Evolutionary conservation across 2,888 invertebrate species (phyloP).

Genomic region (Bombylius major): DNA sequence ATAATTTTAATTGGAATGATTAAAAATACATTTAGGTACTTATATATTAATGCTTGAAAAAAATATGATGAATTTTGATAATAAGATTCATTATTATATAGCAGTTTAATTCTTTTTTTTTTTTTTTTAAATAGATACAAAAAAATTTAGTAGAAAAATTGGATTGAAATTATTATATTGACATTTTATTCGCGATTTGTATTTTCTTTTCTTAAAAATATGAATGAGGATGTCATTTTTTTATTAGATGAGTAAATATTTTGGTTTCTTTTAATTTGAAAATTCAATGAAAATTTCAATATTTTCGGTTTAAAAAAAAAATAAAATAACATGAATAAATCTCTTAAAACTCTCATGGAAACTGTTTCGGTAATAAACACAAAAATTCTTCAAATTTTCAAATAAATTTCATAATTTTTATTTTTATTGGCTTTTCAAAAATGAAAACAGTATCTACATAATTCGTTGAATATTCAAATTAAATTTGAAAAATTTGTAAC

Average conservation of each 20-base stretch:
- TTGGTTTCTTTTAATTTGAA: no score
- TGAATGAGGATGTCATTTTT: slow-evolving; percentile 23
- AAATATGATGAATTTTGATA: slow-evolving; percentile 7
- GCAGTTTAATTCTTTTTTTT: no score
- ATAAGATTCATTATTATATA: no score
- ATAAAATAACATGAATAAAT: no score
- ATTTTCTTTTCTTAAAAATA: neutral
- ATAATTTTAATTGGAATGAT: neutral
- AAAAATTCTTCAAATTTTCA: no score
- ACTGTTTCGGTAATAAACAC: no score
- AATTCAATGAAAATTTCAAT: no score
- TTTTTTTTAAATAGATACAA: no score
- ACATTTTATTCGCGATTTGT: slow-evolving; percentile 5
- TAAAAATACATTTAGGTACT: slow-evolving; percentile 17
- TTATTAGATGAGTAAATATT: slow-evolving; percentile 15
- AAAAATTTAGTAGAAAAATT: slow-evolving; percentile 13
- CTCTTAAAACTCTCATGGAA: no score
- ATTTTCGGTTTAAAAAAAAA: no score
- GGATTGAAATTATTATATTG: neutral
- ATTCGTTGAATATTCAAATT: slow-evolving; percentile 25
- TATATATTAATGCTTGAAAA: slow-evolving; percentile 13
- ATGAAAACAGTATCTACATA: slow-evolving; percentile 24
- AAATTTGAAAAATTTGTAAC: slow-evolving; percentile 14
- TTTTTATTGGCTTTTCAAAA: no score
- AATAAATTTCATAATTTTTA: no score